Evolutionary conservation across 2,797 vertebrate species (phyloP).

Genomic region (Premnoplex brunnescens): DNA sequence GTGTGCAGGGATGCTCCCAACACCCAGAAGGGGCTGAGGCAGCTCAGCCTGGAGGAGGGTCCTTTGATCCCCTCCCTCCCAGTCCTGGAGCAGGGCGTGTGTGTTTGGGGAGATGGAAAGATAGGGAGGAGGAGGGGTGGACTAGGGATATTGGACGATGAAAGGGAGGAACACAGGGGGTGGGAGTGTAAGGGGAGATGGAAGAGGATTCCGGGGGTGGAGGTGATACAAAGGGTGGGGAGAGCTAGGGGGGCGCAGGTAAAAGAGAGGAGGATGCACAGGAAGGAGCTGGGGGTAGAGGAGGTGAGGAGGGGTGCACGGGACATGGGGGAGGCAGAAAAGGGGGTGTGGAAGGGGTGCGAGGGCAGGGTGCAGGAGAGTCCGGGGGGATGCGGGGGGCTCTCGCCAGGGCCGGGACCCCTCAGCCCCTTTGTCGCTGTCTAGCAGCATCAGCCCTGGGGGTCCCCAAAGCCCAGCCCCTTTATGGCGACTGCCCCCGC

Average conservation of each 20-base stretch:
- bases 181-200: background rate
- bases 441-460: background rate
- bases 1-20: background rate
- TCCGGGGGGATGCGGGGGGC: background rate
- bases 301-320: background rate
- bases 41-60: background rate
- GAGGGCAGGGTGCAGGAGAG: background rate
- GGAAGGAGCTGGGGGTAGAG: background rate
- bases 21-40: background rate
- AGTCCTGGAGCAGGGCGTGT: fast-evolving
- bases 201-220: background rate
- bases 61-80: background rate
- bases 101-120: background rate
- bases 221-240: background rate
- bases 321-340: background rate
- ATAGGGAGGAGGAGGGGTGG: background rate
- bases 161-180: background rate
- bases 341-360: background rate
- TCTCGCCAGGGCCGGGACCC: background rate
- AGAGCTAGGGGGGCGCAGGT: background rate
- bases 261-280: background rate
- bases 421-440: background rate
- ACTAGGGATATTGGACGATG: background rate
- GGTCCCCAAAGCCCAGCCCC: background rate
- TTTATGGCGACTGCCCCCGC: background rate